phyloP scores from a whole-genome alignment of 2,797 vertebrate genomes.

The Petrocephalus schoutedeni region DNA sequence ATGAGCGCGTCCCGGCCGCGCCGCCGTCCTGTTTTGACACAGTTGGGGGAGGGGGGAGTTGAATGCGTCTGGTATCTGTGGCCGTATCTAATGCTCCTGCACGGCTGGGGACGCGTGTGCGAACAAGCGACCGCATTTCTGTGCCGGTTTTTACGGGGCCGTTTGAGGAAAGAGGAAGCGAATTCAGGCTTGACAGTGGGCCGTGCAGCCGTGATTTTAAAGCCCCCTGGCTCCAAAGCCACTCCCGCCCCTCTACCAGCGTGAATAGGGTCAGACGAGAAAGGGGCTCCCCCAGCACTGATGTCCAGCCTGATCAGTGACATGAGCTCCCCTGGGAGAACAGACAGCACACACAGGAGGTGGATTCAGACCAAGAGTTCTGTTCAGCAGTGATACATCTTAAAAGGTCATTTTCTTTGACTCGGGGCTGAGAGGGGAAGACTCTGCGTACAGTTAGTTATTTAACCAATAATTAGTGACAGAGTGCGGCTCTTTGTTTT shows the following conservation, averaged over 20 bases:
- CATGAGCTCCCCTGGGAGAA: constrained; percentile 30
- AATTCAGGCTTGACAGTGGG: not conserved
- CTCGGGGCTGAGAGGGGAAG: constrained; percentile 46
- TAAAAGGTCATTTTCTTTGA: constrained; percentile 54
- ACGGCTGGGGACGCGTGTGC: not conserved
- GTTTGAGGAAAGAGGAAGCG: constrained; percentile 16
- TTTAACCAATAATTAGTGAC: constrained; percentile 15
- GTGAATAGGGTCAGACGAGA: not conserved
- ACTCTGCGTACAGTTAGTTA: not conserved
- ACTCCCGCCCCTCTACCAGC: not conserved
- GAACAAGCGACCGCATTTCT: not conserved
- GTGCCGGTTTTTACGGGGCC: not conserved
- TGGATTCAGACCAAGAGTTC: constrained; percentile 51
- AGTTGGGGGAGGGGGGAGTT: not conserved
- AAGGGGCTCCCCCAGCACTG: not conserved
- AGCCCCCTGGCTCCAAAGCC: not conserved
- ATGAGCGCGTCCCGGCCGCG: constrained; percentile 22
- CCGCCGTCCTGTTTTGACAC: not conserved
- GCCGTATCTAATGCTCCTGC: constrained; percentile 22
- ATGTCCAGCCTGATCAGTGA: constrained; percentile 6
- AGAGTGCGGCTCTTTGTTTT: not conserved
- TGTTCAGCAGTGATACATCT: constrained; percentile 54
- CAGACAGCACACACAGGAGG: constrained; percentile 53
- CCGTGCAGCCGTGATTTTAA: not conserved
- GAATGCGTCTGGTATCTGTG: constrained; percentile 24